phyloP scores from a whole-genome alignment of 1,140 invertebrate species.

The Coelopa frigida region DNA sequence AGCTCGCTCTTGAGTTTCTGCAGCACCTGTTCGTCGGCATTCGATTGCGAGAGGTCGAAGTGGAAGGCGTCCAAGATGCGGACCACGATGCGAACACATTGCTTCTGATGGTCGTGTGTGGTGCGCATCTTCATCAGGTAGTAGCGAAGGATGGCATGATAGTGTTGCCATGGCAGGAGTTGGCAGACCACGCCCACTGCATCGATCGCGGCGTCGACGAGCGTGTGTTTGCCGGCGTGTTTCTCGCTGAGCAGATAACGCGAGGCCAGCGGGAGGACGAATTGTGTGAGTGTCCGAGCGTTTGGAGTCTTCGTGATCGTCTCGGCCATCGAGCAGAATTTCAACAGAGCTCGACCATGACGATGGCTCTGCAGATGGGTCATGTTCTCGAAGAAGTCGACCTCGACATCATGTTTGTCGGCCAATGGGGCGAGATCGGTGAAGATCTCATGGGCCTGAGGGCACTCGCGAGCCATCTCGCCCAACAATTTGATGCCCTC shows the following conservation, averaged over 20 bases:
- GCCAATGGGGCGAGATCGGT: conserved; percentile 65
- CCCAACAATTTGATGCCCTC: conserved; percentile 73
- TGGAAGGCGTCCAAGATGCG: conserved; percentile 86
- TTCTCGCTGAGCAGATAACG: conserved; percentile 72
- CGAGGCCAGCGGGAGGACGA: conserved; percentile 76
- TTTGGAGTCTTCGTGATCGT: conserved; percentile 53
- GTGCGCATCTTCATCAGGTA: conserved; percentile 69
- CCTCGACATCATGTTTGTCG: conserved; percentile 70
- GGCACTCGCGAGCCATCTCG: conserved; percentile 63
- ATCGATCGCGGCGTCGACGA: conserved; percentile 79
- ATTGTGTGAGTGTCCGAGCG: conserved; percentile 67
- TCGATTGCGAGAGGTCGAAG: conserved; percentile 72
- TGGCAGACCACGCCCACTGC: conserved; percentile 66
- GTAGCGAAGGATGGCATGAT: conserved; percentile 69
- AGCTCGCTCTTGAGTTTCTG: conserved; percentile 19
- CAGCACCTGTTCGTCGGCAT: conserved; percentile 23
- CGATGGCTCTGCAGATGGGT: conserved; percentile 79
- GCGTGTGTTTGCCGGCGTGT: conserved; percentile 64
- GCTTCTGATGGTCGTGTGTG: conserved; percentile 69
- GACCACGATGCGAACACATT: conserved; percentile 71
- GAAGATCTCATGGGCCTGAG: conserved; percentile 60
- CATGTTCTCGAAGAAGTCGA: conserved; percentile 93
- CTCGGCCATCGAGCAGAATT: conserved; percentile 55
- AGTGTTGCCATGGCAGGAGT: conserved; percentile 79
- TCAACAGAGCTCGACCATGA: conserved; percentile 68